A percentile compares a stretch with the other conserved stretches of the same genome.
Evolutionary conservation across 2,797 vertebrate genomes (phyloP).

Genomic region (Hoplostethus atlanticus): DNA sequence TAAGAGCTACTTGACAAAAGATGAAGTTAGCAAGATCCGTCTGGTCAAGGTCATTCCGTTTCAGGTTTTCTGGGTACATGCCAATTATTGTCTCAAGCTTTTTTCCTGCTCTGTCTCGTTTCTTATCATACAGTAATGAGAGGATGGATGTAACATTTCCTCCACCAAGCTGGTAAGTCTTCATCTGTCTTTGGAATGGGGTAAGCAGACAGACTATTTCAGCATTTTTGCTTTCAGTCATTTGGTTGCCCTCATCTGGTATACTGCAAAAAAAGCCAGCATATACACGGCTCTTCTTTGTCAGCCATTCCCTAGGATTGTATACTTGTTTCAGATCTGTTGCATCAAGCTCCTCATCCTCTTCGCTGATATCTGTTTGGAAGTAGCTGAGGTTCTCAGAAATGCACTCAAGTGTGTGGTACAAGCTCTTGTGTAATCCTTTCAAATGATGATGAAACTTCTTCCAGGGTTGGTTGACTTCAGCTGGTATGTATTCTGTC

Average conservation of each 20-base stretch:
- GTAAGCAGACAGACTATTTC: not conserved
- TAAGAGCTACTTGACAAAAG: conserved; percentile 79
- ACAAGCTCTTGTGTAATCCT: conserved; percentile 69
- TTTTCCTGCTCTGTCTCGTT: conserved; percentile 37
- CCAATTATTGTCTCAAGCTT: conserved; percentile 75
- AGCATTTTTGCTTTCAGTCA: rapidly evolving
- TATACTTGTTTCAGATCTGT: conserved; percentile 62
- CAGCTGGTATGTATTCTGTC: conserved; percentile 77
- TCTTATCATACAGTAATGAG: conserved; percentile 71
- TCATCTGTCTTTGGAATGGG: conserved; percentile 71
- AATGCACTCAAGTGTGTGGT: conserved; percentile 79
- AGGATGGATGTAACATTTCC: conserved; percentile 79
- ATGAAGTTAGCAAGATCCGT: conserved; percentile 75
- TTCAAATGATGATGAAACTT: conserved; percentile 74
- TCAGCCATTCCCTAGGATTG: conserved; percentile 80
- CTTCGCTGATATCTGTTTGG: conserved; percentile 77
- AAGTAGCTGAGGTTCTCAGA: conserved; percentile 83
- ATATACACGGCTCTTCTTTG: conserved; percentile 65
- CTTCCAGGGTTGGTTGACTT: conserved; percentile 70
- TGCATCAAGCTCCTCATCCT: conserved; percentile 52
- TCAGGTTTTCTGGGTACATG: conserved; percentile 66
- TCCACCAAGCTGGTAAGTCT: conserved; percentile 71
- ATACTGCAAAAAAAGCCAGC: conserved; percentile 68
- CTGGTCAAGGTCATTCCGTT: conserved; percentile 52
- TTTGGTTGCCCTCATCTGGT: not conserved